These are phyloP conservation scores for Phylloscopus trochilus DNA, from an alignment of 2,113 vertebrate genomes.

Conservation along the genomic window DNA sequence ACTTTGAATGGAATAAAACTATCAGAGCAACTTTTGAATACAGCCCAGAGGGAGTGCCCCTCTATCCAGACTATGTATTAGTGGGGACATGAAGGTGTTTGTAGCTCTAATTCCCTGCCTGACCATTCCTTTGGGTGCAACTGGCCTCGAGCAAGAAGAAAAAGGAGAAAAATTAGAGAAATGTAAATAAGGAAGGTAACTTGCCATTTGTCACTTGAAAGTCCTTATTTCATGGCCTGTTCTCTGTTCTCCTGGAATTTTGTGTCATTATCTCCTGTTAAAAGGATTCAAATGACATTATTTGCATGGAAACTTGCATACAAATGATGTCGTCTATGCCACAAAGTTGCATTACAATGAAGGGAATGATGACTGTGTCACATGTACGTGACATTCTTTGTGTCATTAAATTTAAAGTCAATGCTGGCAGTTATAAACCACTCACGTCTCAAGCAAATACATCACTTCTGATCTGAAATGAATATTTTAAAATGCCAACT, in stretches of 20 bases:
- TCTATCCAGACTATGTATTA: slow-evolving; percentile 34
- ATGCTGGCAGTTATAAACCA: slow-evolving; percentile 66
- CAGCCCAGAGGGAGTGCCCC: slow-evolving; percentile 26
- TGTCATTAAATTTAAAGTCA: slow-evolving; percentile 72
- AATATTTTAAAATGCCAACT: slow-evolving; percentile 63
- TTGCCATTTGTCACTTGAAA: slow-evolving; percentile 71
- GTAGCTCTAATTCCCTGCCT: slow-evolving; percentile 40
- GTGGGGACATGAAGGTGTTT: slow-evolving; percentile 62
- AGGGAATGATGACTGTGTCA: slow-evolving; percentile 71
- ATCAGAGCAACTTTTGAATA: slow-evolving; percentile 34
- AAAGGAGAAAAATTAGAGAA: slow-evolving; percentile 67
- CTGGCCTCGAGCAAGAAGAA: slow-evolving; percentile 67
- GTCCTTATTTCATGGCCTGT: slow-evolving; percentile 65
- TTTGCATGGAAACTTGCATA: slow-evolving; percentile 72
- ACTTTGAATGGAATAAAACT: slow-evolving; percentile 1
- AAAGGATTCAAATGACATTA: slow-evolving; percentile 77
- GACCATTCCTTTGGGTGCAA: slow-evolving; percentile 68
- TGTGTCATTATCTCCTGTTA: slow-evolving; percentile 74
- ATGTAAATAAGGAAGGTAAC: slow-evolving; percentile 65
- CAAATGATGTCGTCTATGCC: slow-evolving; percentile 62
- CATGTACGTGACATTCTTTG: slow-evolving; percentile 68
- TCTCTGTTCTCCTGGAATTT: slow-evolving; percentile 68
- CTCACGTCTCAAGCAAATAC: slow-evolving; percentile 61
- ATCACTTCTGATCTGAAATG: slow-evolving; percentile 66
- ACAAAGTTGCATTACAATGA: slow-evolving; percentile 71